Evolutionary conservation across 30 jellyfish, hydroid and myxozoan species (phyloP).

Genomic region (Aurelia aurita): DNA sequence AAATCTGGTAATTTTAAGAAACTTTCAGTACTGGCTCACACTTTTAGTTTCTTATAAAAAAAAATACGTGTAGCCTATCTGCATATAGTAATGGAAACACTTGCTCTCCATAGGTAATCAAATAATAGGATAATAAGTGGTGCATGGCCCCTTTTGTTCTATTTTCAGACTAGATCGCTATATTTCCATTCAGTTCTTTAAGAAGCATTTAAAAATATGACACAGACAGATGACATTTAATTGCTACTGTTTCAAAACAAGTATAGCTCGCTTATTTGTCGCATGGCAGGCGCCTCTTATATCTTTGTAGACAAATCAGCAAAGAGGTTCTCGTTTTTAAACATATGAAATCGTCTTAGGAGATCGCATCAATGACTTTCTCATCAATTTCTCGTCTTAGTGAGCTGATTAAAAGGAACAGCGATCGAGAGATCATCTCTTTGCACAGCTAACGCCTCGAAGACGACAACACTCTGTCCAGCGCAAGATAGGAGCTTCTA

Average conservation of each 20-base stretch:
- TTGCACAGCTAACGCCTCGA: slow-evolving; percentile 40
- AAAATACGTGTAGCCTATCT: no score
- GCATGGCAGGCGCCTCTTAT: slow-evolving; percentile 62
- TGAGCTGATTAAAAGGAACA: slow-evolving; percentile 36
- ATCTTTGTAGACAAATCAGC: slow-evolving; percentile 7
- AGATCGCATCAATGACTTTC: slow-evolving; percentile 59
- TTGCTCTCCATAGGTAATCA: no score
- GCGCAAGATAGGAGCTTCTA: no score
- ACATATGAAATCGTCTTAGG: slow-evolving; percentile 47
- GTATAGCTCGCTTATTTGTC: neutral
- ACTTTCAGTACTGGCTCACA: no score
- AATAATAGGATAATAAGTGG: no score
- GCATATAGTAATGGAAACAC: no score
- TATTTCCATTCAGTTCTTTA: no score
- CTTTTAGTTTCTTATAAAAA: no score
- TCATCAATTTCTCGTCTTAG: slow-evolving; percentile 36
- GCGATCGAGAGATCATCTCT: slow-evolving; percentile 62
- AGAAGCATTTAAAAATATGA: no score
- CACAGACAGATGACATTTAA: slow-evolving; percentile 14
- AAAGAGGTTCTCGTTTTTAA: slow-evolving; percentile 29
- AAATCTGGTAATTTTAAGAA: no score
- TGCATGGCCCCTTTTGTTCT: no score
- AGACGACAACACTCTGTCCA: neutral
- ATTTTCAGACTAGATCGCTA: no score
- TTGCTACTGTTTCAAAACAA: neutral